Evolutionary conservation across 1,140 invertebrate species (phyloP).

Genomic region (Spodoptera litura): DNA sequence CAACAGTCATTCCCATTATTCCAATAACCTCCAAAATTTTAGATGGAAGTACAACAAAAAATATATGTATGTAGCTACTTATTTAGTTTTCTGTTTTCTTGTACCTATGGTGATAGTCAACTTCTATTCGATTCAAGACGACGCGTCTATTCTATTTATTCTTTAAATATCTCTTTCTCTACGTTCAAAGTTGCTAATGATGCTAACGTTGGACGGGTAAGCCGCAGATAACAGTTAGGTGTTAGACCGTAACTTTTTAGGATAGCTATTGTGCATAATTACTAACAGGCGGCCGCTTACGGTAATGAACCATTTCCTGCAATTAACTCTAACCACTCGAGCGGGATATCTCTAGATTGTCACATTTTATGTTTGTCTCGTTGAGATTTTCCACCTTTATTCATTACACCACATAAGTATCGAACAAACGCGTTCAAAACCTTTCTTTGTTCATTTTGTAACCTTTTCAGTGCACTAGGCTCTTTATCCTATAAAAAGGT

Average conservation of each 20-base stretch:
- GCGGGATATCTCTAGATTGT: background rate
- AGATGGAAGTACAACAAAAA: no score
- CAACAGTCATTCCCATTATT: no score
- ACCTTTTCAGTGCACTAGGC: background rate
- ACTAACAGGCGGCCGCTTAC: slow-evolving; percentile 14
- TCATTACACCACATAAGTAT: background rate
- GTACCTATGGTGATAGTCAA: background rate
- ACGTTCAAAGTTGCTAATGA: slow-evolving; percentile 3
- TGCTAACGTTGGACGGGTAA: slow-evolving; percentile 19
- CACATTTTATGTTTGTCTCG: slow-evolving; percentile 11
- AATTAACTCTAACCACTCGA: slow-evolving; percentile 9
- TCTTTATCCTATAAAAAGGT: background rate
- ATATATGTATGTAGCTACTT: no score
- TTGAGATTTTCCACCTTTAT: background rate
- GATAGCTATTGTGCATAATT: slow-evolving; percentile 29
- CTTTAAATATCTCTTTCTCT: background rate
- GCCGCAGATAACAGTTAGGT: slow-evolving; percentile 28
- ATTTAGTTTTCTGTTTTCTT: no score
- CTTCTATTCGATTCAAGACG: background rate
- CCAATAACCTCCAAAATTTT: no score
- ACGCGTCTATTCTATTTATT: background rate
- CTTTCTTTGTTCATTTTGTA: background rate
- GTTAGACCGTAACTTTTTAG: slow-evolving; percentile 29
- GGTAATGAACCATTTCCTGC: slow-evolving; percentile 27
- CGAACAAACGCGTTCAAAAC: background rate